Percentiles rank a stretch among this genome's conserved stretches.
Conservation (phyloP, 2,888 invertebrate species). For the Eumacrocentrus americanus region DNA sequence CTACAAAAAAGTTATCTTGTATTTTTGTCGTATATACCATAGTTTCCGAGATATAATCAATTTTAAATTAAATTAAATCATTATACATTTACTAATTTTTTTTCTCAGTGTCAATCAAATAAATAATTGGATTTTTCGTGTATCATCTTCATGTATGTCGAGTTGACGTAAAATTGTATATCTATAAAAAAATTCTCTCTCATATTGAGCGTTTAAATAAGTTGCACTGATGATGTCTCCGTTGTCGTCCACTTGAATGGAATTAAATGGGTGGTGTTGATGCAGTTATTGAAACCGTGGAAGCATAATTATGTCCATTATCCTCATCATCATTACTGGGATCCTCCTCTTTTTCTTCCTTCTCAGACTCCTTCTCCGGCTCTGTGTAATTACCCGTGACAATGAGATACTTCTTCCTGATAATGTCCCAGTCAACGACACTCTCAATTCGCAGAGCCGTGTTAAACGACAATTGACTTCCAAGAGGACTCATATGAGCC, state of each 20-base stretch:
- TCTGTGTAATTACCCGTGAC: constrained; percentile 74
- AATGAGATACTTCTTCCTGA: constrained; percentile 88
- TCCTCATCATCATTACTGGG: constrained; percentile 51
- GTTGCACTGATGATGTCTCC: not conserved
- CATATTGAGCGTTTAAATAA: not conserved
- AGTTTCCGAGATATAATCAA: too few species aligned
- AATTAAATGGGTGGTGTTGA: constrained; percentile 50
- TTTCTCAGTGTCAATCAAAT: constrained; percentile 1
- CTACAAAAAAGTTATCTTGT: too few species aligned
- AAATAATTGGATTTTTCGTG: too few species aligned
- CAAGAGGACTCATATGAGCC: constrained; percentile 82
- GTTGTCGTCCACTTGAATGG: too few species aligned
- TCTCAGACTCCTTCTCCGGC: constrained; percentile 61
- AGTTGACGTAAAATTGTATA: too few species aligned
- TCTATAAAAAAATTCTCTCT: too few species aligned
- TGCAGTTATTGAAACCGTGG: constrained; percentile 46
- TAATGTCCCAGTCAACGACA: constrained; percentile 90
- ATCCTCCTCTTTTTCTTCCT: constrained; percentile 52
- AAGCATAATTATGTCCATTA: constrained; percentile 49
- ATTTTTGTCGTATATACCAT: too few species aligned
- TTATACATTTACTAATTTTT: not conserved
- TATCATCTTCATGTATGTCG: not conserved
- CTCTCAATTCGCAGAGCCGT: constrained; percentile 83
- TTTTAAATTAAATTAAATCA: too few species aligned
- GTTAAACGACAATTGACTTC: constrained; percentile 83